phyloP scores from a whole-genome alignment of 1,140 invertebrate species.

The Rhynchophorus ferrugineus region DNA sequence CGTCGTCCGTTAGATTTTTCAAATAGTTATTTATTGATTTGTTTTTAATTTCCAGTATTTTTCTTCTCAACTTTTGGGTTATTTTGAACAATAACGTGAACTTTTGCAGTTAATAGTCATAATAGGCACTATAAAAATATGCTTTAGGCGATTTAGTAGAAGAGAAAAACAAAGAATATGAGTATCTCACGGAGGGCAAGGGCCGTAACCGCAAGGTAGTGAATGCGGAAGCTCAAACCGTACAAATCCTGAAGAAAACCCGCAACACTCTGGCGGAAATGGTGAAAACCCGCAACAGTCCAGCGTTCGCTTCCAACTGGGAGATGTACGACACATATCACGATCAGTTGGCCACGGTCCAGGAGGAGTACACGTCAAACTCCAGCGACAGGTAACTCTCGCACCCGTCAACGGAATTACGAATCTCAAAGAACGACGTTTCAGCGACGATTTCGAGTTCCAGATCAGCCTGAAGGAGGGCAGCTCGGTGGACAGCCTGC shows the following conservation, averaged over 20 bases:
- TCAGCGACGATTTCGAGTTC: conserved; percentile 15
- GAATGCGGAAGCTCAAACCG: conserved; percentile 59
- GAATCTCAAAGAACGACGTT: too few species aligned
- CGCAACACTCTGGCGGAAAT: conserved; percentile 50
- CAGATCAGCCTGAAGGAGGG: conserved; percentile 10
- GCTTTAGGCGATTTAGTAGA: conserved; percentile 39
- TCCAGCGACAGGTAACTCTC: conserved; percentile 34
- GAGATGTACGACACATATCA: conserved; percentile 63
- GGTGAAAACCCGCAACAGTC: conserved; percentile 47
- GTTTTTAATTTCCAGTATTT: too few species aligned
- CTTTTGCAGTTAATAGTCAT: too few species aligned
- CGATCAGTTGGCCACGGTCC: conserved; percentile 1
- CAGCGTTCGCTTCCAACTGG: conserved; percentile 61
- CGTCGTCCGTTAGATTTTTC: too few species aligned
- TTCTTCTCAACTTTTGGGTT: too few species aligned
- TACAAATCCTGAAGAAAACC: conserved; percentile 49
- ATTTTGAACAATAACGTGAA: too few species aligned
- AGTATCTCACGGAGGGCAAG: conserved; percentile 52
- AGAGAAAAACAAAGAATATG: conserved; percentile 56
- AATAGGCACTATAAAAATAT: too few species aligned
- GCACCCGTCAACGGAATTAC: conserved; percentile 30
- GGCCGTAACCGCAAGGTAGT: conserved; percentile 55
- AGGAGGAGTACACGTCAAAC: conserved; percentile 37
- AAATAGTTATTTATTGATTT: too few species aligned
- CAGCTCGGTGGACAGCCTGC: conserved; percentile 26